Conservation (phyloP, 2,797 vertebrate genomes). For the Margarornis squamiger region DNA sequence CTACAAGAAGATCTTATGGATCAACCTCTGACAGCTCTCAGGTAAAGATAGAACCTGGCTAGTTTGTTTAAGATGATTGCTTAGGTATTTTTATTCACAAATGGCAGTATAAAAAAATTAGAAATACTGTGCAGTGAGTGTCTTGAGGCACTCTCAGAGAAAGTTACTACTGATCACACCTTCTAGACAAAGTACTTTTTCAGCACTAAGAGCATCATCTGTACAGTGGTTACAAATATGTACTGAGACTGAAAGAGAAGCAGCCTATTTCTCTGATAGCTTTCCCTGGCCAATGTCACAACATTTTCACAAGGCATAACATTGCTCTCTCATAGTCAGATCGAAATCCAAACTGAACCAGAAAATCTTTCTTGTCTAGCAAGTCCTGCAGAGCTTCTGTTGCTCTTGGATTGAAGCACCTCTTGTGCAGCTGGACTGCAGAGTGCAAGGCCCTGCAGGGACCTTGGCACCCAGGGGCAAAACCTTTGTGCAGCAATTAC, state of each 20-base stretch:
- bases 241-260: neutral
- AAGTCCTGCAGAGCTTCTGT: neutral
- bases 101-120: neutral
- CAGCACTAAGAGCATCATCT: neutral
- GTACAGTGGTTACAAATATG: neutral
- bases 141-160: neutral
- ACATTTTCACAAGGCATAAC: neutral
- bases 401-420: neutral
- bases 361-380: neutral
- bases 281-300: neutral
- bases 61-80: conserved; percentile 1
- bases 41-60: neutral
- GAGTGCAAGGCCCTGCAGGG: neutral
- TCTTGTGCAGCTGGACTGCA: neutral
- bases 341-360: neutral
- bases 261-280: neutral
- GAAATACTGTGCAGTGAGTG: neutral
- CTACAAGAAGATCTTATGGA: neutral
- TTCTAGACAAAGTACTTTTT: neutral
- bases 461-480: neutral
- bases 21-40: conserved; percentile 40
- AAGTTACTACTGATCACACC: neutral
- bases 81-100: conserved; percentile 2
- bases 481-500: neutral
- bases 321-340: neutral